Evolutionary conservation across 2,113 vertebrate species (phyloP).

Genomic region (Delphinus delphis): DNA sequence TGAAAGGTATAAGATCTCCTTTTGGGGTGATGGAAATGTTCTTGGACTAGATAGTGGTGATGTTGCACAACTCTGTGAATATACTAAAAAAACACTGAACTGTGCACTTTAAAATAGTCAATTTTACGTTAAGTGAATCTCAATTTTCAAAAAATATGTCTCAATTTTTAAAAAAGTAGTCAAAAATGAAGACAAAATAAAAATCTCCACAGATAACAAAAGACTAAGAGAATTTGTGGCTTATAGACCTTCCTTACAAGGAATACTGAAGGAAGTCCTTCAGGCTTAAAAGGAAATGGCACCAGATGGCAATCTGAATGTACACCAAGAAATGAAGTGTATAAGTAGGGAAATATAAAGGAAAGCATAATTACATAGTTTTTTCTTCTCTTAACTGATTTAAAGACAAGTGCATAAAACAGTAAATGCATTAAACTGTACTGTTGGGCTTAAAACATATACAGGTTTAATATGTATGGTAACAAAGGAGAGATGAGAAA

Average conservation of each 20-base stretch:
- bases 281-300: not conserved
- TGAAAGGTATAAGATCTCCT: not conserved
- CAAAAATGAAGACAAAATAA: constrained; percentile 1
- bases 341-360: not conserved
- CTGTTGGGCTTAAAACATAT: not conserved
- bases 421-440: not conserved
- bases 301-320: not conserved
- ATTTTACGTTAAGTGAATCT: not conserved
- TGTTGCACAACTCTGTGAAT: not conserved
- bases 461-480: not conserved
- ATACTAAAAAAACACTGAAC: not conserved
- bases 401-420: not conserved
- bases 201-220: not conserved
- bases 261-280: not conserved
- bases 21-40: not conserved
- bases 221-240: not conserved
- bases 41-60: not conserved
- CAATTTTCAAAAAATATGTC: not conserved
- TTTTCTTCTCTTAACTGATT: not conserved
- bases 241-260: not conserved
- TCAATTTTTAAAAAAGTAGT: not conserved
- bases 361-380: not conserved
- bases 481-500: not conserved
- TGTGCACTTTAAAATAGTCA: not conserved
- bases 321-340: not conserved